Conservation (phyloP, 2,888 invertebrate genomes). For the Scaptomyza caliginosa region DNA sequence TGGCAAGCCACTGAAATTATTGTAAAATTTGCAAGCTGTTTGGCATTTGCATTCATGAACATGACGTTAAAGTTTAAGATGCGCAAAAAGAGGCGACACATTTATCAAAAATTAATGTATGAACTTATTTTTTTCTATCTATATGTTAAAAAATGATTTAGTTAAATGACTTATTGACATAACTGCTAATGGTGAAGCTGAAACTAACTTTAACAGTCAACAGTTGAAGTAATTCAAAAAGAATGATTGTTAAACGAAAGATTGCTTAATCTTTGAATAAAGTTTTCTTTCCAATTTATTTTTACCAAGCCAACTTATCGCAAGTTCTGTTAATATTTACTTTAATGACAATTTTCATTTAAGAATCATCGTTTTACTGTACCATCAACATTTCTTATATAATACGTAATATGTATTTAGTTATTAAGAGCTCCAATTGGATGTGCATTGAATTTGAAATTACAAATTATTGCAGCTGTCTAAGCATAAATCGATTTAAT, state of each 20-base stretch:
- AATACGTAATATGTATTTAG: too few species aligned
- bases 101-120: neutral
- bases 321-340: too few species aligned
- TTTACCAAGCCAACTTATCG: too few species aligned
- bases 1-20: slow-evolving; percentile 2
- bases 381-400: neutral
- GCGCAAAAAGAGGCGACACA: neutral
- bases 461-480: slow-evolving; percentile 3
- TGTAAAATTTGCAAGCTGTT: slow-evolving; percentile 18
- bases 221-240: neutral
- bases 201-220: neutral
- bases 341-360: too few species aligned
- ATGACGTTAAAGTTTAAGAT: slow-evolving; percentile 6
- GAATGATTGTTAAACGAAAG: too few species aligned
- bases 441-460: neutral
- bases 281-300: too few species aligned
- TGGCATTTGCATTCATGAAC: neutral
- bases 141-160: neutral
- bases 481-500: slow-evolving; percentile 3
- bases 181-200: neutral
- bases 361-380: too few species aligned
- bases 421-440: neutral
- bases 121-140: neutral
- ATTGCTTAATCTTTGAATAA: too few species aligned
- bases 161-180: neutral